Percentiles rank a stretch among this genome's conserved stretches.
phyloP scores from a whole-genome alignment of 2,888 invertebrate species.

The Hermaeophaga mercurialis region DNA sequence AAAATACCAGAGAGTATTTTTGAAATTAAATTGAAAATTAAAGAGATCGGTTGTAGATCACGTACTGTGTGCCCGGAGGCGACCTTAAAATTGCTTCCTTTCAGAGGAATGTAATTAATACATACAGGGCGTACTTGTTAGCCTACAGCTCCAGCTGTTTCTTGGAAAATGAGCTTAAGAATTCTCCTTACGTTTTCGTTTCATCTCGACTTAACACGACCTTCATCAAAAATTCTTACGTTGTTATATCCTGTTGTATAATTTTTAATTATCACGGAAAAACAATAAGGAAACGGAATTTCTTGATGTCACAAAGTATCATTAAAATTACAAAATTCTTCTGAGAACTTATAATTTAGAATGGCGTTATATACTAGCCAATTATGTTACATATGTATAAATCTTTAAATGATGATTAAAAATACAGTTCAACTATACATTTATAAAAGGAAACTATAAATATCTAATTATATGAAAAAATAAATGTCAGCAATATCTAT shows the following conservation, averaged over 20 bases:
- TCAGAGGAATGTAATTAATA: background rate
- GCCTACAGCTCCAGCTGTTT: background rate
- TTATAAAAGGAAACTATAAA: background rate
- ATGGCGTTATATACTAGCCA: too few species aligned
- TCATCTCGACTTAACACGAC: background rate
- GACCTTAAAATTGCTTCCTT: slow-evolving; percentile 1
- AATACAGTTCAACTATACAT: too few species aligned
- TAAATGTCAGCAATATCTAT: background rate
- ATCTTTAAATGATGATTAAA: too few species aligned
- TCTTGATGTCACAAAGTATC: too few species aligned
- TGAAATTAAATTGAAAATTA: slow-evolving; percentile 2
- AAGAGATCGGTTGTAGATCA: background rate
- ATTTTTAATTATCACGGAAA: too few species aligned
- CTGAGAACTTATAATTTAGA: too few species aligned
- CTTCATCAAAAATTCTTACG: too few species aligned
- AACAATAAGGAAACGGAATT: too few species aligned
- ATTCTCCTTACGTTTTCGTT: background rate
- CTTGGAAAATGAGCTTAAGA: background rate
- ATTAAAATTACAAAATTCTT: too few species aligned
- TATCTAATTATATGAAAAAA: background rate
- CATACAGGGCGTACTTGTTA: background rate
- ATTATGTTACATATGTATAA: too few species aligned
- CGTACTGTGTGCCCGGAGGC: background rate
- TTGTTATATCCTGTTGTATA: too few species aligned
- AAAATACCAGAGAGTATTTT: too few species aligned